Base-by-base conservation (phyloP, 2,797 vertebrate genomes). In the Streptopelia turtur region DNA sequence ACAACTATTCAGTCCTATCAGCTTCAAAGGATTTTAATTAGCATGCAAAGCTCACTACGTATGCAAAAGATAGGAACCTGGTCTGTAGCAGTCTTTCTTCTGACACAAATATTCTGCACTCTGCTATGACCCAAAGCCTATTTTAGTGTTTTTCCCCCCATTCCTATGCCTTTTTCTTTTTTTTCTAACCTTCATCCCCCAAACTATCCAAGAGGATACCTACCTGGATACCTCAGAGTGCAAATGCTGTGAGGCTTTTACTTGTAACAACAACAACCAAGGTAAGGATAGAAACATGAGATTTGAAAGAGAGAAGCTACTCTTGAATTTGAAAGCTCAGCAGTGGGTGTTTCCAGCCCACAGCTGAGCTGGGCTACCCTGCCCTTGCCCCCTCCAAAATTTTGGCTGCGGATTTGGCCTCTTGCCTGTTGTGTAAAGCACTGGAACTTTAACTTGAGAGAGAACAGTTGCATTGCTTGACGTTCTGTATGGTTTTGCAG, bases 21-120 rank as follows among this genome's bases (percentile, higher is more conserved):
- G 22, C 83, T 83, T 94, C 80, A 95, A 96, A 95, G 77, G 45
- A 23, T 43, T 80, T 90, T 64, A 90, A 76, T 94, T 88, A 84
- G 45, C n/a, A 41, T 24, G 56, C 64, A 82, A 64, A 93, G 43
- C 43, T 71, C 53, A 90, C 49, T 49, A 33, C 30, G 83, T 79
- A 61, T 94, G 72, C 59, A 74, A 28, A 66, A 87, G 84, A 88
- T 6, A 83, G 33, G 31, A 59, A 68, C 9, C 31, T 35, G 31
- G 13, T 14, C 52, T 31, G 33, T 6, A 43, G 43, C 63, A 84
- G 39, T 21, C 55, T 74, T 66, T 57, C 37, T 66, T 85, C 47
- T 63, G n/a, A 90, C 55, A 84, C n/a, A 87, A 80, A 72, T 71
- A 50, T 28, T 80, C 53, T 68, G 27, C 9, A 14, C 31, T 70